phyloP scores from a whole-genome alignment of 2,888 invertebrate species.

The Amphimallon solstitiale region DNA sequence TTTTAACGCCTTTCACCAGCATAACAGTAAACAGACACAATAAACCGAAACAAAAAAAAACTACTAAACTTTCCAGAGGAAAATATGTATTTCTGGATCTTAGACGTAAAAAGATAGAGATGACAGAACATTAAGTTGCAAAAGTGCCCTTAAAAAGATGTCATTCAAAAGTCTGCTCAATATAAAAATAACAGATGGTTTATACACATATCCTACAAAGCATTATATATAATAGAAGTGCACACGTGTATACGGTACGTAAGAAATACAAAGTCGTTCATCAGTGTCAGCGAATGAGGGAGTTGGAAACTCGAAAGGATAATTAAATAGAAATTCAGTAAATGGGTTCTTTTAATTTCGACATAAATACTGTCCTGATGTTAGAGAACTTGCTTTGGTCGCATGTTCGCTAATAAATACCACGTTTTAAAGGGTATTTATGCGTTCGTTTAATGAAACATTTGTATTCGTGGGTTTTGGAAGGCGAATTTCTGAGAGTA shows the following conservation, averaged over 20 bases:
- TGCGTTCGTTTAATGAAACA: slow-evolving; percentile 25
- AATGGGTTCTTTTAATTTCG: slow-evolving; percentile 29
- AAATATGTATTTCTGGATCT: no score
- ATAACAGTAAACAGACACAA: no score
- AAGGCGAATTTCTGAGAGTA: no score
- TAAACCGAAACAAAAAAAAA: no score
- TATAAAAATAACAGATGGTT: slow-evolving; percentile 25
- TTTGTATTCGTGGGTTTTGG: background rate
- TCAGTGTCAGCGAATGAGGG: slow-evolving; percentile 28
- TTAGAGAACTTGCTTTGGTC: slow-evolving; percentile 2
- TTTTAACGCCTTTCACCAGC: no score
- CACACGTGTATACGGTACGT: no score
- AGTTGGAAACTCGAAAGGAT: slow-evolving; percentile 14
- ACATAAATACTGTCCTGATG: slow-evolving; percentile 27
- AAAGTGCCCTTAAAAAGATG: slow-evolving; percentile 28
- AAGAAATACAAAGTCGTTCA: slow-evolving; percentile 26
- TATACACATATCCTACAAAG: background rate
- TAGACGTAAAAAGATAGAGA: no score
- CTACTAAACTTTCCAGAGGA: no score
- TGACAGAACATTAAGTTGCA: background rate
- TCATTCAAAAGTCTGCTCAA: slow-evolving; percentile 19
- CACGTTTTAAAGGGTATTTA: slow-evolving; percentile 17
- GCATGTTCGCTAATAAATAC: slow-evolving; percentile 17
- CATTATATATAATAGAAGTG: no score
- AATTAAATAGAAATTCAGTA: slow-evolving; percentile 29